Evolutionary conservation across 2,113 vertebrate species (phyloP).

Genomic region (Datnioides undecimradiatus): DNA sequence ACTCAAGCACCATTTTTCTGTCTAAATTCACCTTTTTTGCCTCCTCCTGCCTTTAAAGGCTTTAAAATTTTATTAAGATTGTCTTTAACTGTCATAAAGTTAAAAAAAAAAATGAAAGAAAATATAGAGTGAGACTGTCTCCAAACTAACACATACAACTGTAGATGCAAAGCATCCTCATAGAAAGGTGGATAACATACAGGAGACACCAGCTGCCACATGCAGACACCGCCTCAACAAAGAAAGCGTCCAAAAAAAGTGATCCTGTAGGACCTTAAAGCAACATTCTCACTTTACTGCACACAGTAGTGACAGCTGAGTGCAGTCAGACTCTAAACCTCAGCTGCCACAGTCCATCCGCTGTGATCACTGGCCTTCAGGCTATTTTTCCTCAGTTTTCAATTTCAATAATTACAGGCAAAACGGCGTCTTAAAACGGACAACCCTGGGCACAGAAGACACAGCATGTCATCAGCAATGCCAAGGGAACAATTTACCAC

Average conservation of each 20-base stretch:
- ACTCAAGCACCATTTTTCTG: neutral
- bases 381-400: slow-evolving; percentile 21
- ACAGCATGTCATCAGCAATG: neutral
- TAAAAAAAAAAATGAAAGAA: neutral
- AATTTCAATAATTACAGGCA: slow-evolving; percentile 55
- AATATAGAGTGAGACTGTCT: too few relatives aligned
- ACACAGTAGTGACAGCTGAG: slow-evolving; percentile 22
- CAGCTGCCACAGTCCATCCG: slow-evolving; percentile 6
- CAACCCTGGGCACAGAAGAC: slow-evolving; percentile 5
- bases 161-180: neutral
- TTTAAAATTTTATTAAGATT: neutral
- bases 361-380: slow-evolving; percentile 2
- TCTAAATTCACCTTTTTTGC: neutral
- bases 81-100: neutral
- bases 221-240: neutral
- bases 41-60: neutral
- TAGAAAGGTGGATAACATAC: neutral
- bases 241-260: neutral
- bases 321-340: slow-evolving; percentile 12
- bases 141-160: neutral
- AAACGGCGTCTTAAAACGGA: neutral
- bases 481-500: slow-evolving; percentile 27
- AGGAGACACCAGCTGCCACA: slow-evolving; percentile 10
- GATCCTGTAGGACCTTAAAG: slow-evolving; percentile 1
- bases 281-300: slow-evolving; percentile 22